A percentile compares a stretch with the other conserved stretches of the same genome.
Conservation (phyloP, 1,140 invertebrate species). For the Ostrea denselamellosa region DNA sequence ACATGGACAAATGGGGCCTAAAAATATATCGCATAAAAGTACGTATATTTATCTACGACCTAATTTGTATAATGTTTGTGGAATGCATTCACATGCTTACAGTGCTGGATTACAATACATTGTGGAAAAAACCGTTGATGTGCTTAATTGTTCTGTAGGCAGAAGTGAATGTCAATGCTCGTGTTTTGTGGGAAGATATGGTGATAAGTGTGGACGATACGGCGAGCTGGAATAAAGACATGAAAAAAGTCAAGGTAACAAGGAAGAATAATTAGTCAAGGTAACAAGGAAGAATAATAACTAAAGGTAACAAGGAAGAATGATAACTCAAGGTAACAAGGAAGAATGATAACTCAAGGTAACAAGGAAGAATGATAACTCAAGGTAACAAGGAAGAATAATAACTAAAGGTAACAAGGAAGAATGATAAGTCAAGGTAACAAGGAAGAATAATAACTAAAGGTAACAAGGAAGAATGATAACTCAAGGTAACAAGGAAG, state of each 20-base stretch:
- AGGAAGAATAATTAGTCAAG: background rate
- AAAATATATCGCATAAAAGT: background rate
- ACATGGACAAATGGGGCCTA: background rate
- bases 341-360: background rate
- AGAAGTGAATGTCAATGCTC: background rate
- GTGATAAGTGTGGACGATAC: background rate
- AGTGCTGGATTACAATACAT: too few species aligned
- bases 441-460: background rate
- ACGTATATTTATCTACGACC: background rate
- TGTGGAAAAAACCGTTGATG: background rate
- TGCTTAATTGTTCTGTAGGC: background rate
- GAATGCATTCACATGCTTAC: too few species aligned
- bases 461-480: background rate
- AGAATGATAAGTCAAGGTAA: background rate
- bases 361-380: background rate
- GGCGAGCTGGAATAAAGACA: background rate
- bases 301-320: background rate
- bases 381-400: background rate
- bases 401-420: background rate
- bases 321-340: background rate
- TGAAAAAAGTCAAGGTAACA: conserved; percentile 9
- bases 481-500: background rate
- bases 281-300: background rate
- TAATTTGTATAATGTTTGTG: too few species aligned
- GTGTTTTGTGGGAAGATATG: conserved; percentile 14